These are phyloP conservation scores for Limonius californicus DNA, from an alignment of 1,140 invertebrate species.

Conservation along the genomic window DNA sequence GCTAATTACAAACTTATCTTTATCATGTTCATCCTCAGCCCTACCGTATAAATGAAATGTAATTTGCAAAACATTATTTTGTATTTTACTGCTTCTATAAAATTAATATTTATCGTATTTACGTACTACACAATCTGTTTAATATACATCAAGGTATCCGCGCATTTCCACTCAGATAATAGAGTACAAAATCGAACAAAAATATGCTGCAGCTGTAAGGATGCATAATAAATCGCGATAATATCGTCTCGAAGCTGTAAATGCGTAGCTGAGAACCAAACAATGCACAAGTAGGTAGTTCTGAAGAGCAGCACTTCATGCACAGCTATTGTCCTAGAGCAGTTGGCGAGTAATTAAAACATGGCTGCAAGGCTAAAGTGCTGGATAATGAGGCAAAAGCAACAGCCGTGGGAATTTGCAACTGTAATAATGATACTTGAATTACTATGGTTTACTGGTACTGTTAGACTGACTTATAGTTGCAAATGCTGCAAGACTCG, in stretches of 20 bases:
- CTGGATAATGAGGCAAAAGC: slow-evolving; percentile 11
- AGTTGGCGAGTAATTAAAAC: slow-evolving; percentile 25
- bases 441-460: not conserved
- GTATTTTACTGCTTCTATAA: too few species aligned
- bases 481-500: not conserved
- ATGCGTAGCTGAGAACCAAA: not conserved
- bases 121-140: not conserved
- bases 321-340: slow-evolving; percentile 21
- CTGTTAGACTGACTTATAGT: not conserved
- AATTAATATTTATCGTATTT: too few species aligned
- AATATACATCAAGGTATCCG: not conserved
- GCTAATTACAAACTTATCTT: slow-evolving; percentile 3
- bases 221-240: slow-evolving; percentile 4
- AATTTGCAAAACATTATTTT: too few species aligned
- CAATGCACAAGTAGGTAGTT: slow-evolving; percentile 8
- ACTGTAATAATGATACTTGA: slow-evolving; percentile 9
- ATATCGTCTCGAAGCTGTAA: slow-evolving; percentile 7
- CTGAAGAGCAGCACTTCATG: slow-evolving; percentile 10
- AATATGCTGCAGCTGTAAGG: not conserved
- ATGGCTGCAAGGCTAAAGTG: slow-evolving; percentile 13
- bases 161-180: not conserved
- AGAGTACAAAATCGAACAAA: not conserved
- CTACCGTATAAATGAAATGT: too few species aligned
- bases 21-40: too few species aligned
- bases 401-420: slow-evolving; percentile 13